Base-by-base conservation (phyloP, 1,140 invertebrate genomes). In the Neotoxoptera formosana region DNA sequence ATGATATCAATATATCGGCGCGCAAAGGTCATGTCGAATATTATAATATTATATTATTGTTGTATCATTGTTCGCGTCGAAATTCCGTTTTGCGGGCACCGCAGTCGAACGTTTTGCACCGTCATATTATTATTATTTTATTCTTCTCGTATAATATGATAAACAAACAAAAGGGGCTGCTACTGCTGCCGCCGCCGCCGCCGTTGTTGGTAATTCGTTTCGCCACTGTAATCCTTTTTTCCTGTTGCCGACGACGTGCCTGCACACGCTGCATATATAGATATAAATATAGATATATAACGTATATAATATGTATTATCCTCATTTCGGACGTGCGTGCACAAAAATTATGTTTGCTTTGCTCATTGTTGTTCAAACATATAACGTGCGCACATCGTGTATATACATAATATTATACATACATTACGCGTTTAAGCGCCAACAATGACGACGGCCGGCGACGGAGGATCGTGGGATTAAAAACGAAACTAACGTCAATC, bases 221-320 rank as follows among this genome's bases (percentile, higher is more conserved):
- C 51, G 88, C 88, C 48, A 51, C 87, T 36, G 34, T 89, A 89
- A 89, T 89, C 88, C 87, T 89, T 89, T 89, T 89, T 56, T 48
- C 47, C 48, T 53, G 48, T 89, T 51, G 48, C 87, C 48, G n/a
- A 89, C 48, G 87, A 53, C 47, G 30, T 48, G 86, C 7, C 30
- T n/a, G 8, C 17, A 30, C n/a, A 76, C n/a, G 21, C 51, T 76
- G 14, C 60, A 76, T 30, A 30, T 60, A 30, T 4, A 60, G 4
- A 60, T 30, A 11, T 60, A n/a, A 14, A 67, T 14, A 67, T 11
- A 81, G 36, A 21, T 81, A 21, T 36, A 83, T 83, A 83, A 21
- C 7, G 51, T 23, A 53, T 53, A n/a, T n/a, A n/a, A n/a, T n/a
- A 53, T 21, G 20, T 86, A 17, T n/a, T 47, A 20, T 36, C 88